Percentiles rank a stretch among this genome's conserved stretches.
Evolutionary conservation across 2,888 invertebrate genomes (phyloP).

Genomic region (Rutpela maculata): DNA sequence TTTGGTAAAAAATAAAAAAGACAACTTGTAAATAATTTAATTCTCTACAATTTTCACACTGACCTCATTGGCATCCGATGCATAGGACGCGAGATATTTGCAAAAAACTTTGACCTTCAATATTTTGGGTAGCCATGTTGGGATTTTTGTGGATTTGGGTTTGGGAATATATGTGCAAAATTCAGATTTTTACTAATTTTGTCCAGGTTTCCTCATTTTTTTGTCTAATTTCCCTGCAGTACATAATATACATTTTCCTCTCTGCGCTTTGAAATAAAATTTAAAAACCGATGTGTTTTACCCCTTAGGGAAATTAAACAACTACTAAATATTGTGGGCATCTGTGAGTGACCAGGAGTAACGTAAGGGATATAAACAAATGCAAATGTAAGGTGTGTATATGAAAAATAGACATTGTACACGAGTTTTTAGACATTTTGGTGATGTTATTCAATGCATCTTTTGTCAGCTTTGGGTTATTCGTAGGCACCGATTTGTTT

Average conservation of each 20-base stretch:
- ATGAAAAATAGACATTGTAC: slow-evolving; percentile 74
- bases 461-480: slow-evolving; percentile 56
- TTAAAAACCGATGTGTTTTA: neutral
- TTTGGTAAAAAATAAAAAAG: no score
- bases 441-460: slow-evolving; percentile 69
- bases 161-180: no score
- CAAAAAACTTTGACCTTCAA: no score
- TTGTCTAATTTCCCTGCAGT: no score
- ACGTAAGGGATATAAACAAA: slow-evolving; percentile 80
- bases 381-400: slow-evolving; percentile 82
- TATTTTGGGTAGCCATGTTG: no score
- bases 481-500: slow-evolving; percentile 18
- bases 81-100: no score
- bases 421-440: slow-evolving; percentile 63
- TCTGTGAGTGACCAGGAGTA: slow-evolving; percentile 81
- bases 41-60: no score
- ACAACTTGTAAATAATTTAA: no score
- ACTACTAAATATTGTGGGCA: slow-evolving; percentile 81
- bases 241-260: slow-evolving; percentile 21
- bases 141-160: no score
- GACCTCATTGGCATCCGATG: no score
- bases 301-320: slow-evolving; percentile 72
- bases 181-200: no score
- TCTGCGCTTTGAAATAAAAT: slow-evolving; percentile 26
- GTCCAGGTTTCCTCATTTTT: no score